A percentile compares a stretch with the other conserved stretches of the same genome.
Conservation (phyloP, 2,888 invertebrate genomes). For the Cataglyphis rosenhaueri region DNA sequence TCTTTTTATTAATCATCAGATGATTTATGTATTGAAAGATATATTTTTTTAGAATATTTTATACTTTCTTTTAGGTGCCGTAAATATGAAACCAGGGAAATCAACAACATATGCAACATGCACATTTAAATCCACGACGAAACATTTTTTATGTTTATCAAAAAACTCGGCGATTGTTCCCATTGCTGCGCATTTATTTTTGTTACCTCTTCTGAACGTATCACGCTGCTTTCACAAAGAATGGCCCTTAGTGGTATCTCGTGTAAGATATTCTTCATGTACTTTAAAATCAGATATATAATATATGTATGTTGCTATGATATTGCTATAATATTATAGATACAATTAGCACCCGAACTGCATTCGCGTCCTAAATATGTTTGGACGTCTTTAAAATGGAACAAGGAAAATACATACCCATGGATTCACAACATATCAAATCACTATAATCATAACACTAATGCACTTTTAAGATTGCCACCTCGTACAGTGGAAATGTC, state of each 20-base stretch:
- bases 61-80: neutral
- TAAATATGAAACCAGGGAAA: constrained; percentile 2
- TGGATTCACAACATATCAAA: neutral
- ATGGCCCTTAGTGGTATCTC: neutral
- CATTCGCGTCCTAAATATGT: neutral
- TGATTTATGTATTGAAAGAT: neutral
- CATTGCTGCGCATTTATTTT: neutral
- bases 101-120: neutral
- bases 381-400: neutral
- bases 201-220: neutral
- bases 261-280: neutral
- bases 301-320: neutral
- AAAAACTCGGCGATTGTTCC: neutral
- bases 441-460: neutral
- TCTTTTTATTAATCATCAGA: neutral
- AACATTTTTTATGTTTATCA: neutral
- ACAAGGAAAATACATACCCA: neutral
- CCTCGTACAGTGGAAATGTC: neutral
- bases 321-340: neutral
- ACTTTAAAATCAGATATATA: neutral
- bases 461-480: constrained; percentile 2
- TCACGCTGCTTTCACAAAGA: neutral
- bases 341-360: neutral
- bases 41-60: neutral
- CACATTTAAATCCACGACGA: neutral